These are phyloP conservation scores for Monopis laevigella DNA, from an alignment of 2,888 invertebrate species.

Conservation along the genomic window DNA sequence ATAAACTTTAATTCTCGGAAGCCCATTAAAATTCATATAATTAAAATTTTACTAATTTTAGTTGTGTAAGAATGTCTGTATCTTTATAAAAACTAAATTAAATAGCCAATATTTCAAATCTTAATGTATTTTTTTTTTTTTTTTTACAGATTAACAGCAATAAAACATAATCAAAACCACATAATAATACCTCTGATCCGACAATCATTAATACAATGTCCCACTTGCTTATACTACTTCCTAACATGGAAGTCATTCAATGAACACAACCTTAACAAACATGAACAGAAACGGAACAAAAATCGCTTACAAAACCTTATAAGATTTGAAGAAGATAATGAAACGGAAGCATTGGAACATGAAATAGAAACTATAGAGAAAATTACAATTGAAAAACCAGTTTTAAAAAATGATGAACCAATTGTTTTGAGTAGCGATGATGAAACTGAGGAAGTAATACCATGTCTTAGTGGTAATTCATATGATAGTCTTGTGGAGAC, in stretches of 20 bases:
- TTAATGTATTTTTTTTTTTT: not conserved
- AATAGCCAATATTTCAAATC: constrained; percentile 2
- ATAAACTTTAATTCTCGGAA: too few relatives aligned
- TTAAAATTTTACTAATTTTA: too few relatives aligned
- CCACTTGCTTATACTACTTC: constrained; percentile 24
- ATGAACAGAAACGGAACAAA: constrained; percentile 13
- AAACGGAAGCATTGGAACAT: constrained; percentile 22
- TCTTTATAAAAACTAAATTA: not conserved
- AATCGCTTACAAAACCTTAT: constrained; percentile 18
- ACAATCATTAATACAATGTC: constrained; percentile 23
- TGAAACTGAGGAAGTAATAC: not conserved
- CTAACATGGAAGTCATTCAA: constrained; percentile 22
- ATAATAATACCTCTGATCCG: constrained; percentile 34
- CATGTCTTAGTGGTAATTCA: not conserved
- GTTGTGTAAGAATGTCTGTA: too few relatives aligned
- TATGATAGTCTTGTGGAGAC: not conserved
- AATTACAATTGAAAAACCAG: not conserved
- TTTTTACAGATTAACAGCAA: constrained; percentile 25
- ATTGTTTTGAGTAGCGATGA: not conserved
- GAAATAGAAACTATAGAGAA: constrained; percentile 14
- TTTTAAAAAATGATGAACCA: not conserved
- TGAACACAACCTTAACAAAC: constrained; percentile 22
- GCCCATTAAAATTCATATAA: too few relatives aligned
- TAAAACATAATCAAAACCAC: constrained; percentile 31
- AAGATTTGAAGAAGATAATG: constrained; percentile 24